Base-by-base conservation (phyloP, 2,888 invertebrate genomes). In the Drosophila diplacantha region DNA sequence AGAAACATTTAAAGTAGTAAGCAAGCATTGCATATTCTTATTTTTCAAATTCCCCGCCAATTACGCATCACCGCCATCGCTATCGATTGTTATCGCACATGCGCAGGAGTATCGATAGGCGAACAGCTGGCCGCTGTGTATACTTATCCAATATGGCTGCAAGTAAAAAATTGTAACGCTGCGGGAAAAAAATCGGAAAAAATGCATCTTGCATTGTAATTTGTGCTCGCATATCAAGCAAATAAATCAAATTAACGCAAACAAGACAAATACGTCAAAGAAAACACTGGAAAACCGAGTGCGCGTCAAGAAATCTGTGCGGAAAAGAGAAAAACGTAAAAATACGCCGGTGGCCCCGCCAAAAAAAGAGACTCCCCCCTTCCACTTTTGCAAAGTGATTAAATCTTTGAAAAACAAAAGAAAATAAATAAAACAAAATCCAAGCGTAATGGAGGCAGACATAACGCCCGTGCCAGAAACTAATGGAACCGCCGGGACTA, bases 81-180 rank as follows among this genome's bases (percentile, higher is more conserved):
- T 20, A 22, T 43, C 51, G 35, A 63, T 52, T 24, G 34, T 1
- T 59, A 41, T 34, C 24, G 58, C 31, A 43, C 58, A 59, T 44
- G 58, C 58, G 58, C 58, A 59, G 18, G 24, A 35, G 37, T 69
- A 71, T 75, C 81, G 78, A 69, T 78, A 52, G 58, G 44, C 22
- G 18, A 51, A 69, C 82, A 79, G 75, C 83, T 75, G 79, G 52
- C 8, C 34, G 39, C 37, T 58, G 72, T 82, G 76, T 76, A 64
- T 76, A 81, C 73, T 70, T 79, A 83, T 76, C 57, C 81, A 78
- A 78, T 74, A 78, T 78, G 78, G 78, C 78, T 49, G 61, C 69
- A 59, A 52, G 50, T 31, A 58, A 65, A 66, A 65, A 65, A 41
- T 43, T 55, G 8, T 50, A 66, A 64, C 37, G 39, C 61, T 60